Percentiles rank a stretch among this genome's conserved stretches.
Evolutionary conservation across 2,797 vertebrate genomes (phyloP).

Genomic region (Chrysocyon brachyurus): DNA sequence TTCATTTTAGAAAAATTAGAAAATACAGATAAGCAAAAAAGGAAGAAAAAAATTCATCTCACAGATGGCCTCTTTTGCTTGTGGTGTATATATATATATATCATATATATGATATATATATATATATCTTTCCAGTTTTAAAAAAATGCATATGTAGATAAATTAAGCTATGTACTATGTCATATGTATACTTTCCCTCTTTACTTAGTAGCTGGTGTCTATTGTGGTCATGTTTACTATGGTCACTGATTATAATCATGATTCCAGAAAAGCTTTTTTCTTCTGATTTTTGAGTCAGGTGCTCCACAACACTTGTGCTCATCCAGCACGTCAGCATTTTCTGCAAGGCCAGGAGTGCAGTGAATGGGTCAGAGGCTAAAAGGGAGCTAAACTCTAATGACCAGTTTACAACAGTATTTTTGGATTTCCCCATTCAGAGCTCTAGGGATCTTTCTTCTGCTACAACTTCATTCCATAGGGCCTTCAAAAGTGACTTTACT

Average conservation of each 20-base stretch:
- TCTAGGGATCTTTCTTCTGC: conserved; percentile 12
- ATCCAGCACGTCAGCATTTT: conserved; percentile 1
- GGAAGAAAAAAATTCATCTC: background rate
- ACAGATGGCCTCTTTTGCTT: background rate
- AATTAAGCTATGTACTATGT: background rate
- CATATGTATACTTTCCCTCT: background rate
- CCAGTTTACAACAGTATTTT: background rate
- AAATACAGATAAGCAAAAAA: conserved; percentile 17
- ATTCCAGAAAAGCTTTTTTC: background rate
- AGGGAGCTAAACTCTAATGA: background rate
- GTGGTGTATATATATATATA: rapidly evolving
- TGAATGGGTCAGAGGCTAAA: background rate
- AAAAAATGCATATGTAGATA: background rate
- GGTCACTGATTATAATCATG: background rate
- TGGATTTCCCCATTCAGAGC: conserved; percentile 38
- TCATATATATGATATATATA: background rate
- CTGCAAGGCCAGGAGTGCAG: background rate
- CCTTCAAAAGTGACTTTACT: conserved; percentile 42
- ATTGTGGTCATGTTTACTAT: background rate
- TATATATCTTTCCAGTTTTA: background rate
- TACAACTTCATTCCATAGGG: background rate
- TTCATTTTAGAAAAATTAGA: conserved; percentile 52
- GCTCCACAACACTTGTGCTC: background rate
- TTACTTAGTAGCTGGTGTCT: background rate
- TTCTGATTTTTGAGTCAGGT: background rate